Base-by-base conservation (phyloP, 2,797 vertebrate species). In the Cyprinella venusta region DNA sequence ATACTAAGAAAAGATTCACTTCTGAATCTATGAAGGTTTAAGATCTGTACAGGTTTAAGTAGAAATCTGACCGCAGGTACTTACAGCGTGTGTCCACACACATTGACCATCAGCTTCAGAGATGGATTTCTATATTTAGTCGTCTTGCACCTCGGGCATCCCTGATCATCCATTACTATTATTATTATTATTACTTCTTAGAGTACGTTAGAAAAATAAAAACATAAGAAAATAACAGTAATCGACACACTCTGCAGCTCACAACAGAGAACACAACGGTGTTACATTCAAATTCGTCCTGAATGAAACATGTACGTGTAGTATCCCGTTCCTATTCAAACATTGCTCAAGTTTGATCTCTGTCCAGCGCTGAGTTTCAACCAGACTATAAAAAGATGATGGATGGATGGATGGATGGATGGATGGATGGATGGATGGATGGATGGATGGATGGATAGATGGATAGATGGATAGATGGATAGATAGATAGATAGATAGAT, bases 81-180 rank as follows among this genome's bases (percentile, higher is more conserved):
- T 98, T 92, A 99, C 98, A 99, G 95, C 79, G 98, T 99, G 92
- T 99, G 98, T 2, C 98, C 98, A 91, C 98, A 99, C 83, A 99
- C 96, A 80, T 99, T 99, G 90, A 99, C 98, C 97, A 99, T 98
- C 92, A 99, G 92, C 92, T 98, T 99, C 89, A 99, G 88, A 2
- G 97, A 97, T 0, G 97, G 98, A 68, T 99, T 99, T 86, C 98
- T 95, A 92, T 99, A 99, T 71, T 99, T 99, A 79, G 98, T 99
- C 68, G 98, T 99, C 92, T 99, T 99, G 89, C 98, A 99, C 56
- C 97, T 93, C 80, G 98, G 98, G 59, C 98, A 99, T 8, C 97
- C 95, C 89, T 96, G 95, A 80, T 99, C 97, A 77, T 99, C 97
- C 98, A 99, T 99, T 81, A 98, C 98, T 82, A 86, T 86, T 89